Percentiles rank a stretch among this genome's conserved stretches.
phyloP scores from a whole-genome alignment of 2,797 vertebrate genomes.

The Melopsittacus undulatus region DNA sequence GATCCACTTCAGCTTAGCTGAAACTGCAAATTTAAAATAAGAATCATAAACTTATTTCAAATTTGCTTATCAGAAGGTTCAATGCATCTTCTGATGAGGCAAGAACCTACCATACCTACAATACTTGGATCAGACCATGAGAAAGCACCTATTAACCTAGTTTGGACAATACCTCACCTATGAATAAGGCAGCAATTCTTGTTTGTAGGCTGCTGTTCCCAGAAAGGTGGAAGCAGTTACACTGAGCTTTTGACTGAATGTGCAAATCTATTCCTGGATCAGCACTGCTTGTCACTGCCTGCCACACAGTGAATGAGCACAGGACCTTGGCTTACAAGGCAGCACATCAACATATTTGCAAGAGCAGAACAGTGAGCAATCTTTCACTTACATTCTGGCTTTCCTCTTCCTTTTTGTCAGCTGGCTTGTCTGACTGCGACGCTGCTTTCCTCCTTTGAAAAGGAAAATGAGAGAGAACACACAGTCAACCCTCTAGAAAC shows the following conservation, averaged over 20 bases:
- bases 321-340: background rate
- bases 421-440: conserved; percentile 92
- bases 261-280: background rate
- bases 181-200: background rate
- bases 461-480: conserved; percentile 18
- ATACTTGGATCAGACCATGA: background rate
- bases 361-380: background rate
- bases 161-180: background rate
- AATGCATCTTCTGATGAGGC: background rate
- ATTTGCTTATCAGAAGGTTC: background rate
- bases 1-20: background rate
- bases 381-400: conserved; percentile 88
- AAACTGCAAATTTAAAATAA: background rate
- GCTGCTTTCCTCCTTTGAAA: conserved; percentile 94
- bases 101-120: background rate
- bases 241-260: background rate
- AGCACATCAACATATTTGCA: background rate
- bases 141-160: background rate
- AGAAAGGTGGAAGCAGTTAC: background rate
- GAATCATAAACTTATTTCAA: background rate
- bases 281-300: background rate
- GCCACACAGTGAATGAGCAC: background rate
- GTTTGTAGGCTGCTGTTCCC: background rate
- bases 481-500: conserved; percentile 23
- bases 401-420: conserved; percentile 91